Conservation (phyloP, 1,140 invertebrate species). For the Drosophila funebris region DNA sequence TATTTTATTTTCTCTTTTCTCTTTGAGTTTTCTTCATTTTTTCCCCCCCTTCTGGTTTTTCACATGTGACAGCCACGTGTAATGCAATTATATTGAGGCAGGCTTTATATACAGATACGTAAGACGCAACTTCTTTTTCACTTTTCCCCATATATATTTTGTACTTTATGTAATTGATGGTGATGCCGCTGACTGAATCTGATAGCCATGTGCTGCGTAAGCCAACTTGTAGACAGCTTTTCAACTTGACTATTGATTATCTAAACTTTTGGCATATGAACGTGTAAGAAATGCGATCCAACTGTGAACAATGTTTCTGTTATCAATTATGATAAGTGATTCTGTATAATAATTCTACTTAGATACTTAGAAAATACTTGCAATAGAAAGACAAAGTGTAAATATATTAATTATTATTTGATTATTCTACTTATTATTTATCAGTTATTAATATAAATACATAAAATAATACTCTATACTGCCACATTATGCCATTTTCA, state of each 20-base stretch:
- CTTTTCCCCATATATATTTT: slow-evolving; percentile 33
- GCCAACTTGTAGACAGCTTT: slow-evolving; percentile 27
- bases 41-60: slow-evolving; percentile 41
- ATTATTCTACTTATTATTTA: too few relatives aligned
- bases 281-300: not conserved
- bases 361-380: too few relatives aligned
- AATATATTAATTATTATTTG: too few relatives aligned
- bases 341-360: not conserved
- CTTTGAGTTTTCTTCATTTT: not conserved
- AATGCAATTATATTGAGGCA: slow-evolving; percentile 77
- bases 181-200: not conserved
- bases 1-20: slow-evolving; percentile 6
- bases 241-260: slow-evolving; percentile 35
- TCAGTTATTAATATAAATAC: too few relatives aligned
- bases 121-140: slow-evolving; percentile 62
- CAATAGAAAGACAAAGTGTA: too few relatives aligned
- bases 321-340: slow-evolving; percentile 13
- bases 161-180: slow-evolving; percentile 50
- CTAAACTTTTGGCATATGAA: slow-evolving; percentile 10
- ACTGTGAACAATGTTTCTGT: too few relatives aligned
- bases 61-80: slow-evolving; percentile 60
- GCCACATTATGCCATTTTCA: not conserved
- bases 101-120: slow-evolving; percentile 39
- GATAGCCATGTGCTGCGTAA: slow-evolving; percentile 24
- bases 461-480: not conserved